A percentile compares a stretch with the other conserved stretches of the same genome.
Conservation (phyloP, 2,113 vertebrate species). For the Cinclus mexicanus region DNA sequence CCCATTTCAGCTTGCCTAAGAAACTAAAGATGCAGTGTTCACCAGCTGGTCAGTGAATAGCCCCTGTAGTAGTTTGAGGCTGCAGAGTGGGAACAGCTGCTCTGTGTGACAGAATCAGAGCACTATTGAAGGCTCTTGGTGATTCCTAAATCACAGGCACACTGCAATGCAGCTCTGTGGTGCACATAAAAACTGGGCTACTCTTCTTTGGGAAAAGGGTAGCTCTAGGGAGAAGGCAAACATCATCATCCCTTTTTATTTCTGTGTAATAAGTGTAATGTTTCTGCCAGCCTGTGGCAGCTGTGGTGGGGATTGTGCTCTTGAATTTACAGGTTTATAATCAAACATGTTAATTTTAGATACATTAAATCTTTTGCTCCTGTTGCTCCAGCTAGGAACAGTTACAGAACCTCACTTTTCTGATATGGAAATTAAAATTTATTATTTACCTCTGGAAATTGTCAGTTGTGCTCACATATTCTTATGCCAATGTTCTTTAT, state of each 20-base stretch:
- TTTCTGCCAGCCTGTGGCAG: background rate
- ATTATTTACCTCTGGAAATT: background rate
- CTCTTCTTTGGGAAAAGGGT: background rate
- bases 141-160: background rate
- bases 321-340: background rate
- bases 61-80: background rate
- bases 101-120: background rate
- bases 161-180: background rate
- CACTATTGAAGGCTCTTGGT: background rate
- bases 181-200: background rate
- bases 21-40: background rate
- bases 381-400: background rate
- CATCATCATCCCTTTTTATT: background rate
- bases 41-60: background rate
- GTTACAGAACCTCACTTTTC: background rate
- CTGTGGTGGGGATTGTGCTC: background rate
- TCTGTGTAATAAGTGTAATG: background rate
- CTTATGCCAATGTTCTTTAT: background rate
- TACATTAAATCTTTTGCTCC: background rate
- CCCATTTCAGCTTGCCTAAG: background rate
- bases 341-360: background rate
- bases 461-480: background rate
- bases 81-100: background rate
- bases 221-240: background rate
- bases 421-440: background rate